A percentile compares a stretch with the other conserved stretches of the same genome.
phyloP scores from a whole-genome alignment of 1,140 invertebrate species.

The Zaprionus tsacasi region DNA sequence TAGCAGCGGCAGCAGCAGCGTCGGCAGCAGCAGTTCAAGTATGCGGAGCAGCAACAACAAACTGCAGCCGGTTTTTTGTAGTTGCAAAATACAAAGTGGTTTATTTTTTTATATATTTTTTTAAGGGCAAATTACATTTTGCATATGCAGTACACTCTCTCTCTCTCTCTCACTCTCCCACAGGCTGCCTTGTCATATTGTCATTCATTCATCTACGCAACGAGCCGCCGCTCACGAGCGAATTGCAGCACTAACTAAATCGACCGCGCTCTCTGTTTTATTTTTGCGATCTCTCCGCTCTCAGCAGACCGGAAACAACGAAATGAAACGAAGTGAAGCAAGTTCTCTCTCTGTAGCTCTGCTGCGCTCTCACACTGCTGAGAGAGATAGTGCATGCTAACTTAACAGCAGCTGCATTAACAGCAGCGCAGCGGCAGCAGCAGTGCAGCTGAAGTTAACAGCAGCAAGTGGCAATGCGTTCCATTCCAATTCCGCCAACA shows the following conservation, averaged over 20 bases:
- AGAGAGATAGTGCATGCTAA: neutral
- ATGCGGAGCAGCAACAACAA: constrained; percentile 23
- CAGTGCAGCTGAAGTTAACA: constrained; percentile 23
- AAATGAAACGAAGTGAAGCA: constrained; percentile 9
- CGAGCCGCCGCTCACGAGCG: neutral
- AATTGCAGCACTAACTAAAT: constrained; percentile 40
- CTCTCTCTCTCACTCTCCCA: neutral
- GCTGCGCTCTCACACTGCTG: neutral
- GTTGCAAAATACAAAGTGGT: constrained; percentile 32
- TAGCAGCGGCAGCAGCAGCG: neutral
- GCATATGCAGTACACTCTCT: neutral
- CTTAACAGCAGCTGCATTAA: constrained; percentile 20
- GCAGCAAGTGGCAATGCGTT: constrained; percentile 44
- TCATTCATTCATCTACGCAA: constrained; percentile 3
- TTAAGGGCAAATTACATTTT: constrained; percentile 21
- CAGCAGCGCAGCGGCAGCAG: neutral
- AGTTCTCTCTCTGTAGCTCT: neutral
- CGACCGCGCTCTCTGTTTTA: constrained; percentile 19
- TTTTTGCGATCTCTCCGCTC: constrained; percentile 20
- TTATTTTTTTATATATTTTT: neutral
- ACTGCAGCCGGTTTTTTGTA: constrained; percentile 44
- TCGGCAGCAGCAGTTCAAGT: constrained; percentile 19
- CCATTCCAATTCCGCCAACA: constrained; percentile 37
- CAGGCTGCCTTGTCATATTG: neutral
- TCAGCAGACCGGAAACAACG: neutral